These are phyloP conservation scores for Hydrochoerus hydrochaeris DNA, from an alignment of 2,113 vertebrate species.

Conservation along the genomic window DNA sequence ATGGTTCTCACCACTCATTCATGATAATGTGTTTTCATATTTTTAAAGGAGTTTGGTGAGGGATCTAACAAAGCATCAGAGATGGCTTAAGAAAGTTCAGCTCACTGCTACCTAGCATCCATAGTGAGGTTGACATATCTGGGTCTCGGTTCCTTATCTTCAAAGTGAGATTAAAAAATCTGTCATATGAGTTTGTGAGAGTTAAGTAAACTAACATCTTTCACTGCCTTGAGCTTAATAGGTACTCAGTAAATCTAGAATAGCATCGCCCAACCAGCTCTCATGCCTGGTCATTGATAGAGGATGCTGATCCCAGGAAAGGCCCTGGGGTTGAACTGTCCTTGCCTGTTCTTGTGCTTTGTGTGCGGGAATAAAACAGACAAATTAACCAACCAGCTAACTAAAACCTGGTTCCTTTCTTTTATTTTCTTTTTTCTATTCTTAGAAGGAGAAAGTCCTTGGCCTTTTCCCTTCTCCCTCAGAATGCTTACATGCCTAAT, in stretches of 20 bases:
- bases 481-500: background rate
- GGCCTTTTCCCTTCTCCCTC: background rate
- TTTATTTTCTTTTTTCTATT: background rate
- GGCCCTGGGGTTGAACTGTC: background rate
- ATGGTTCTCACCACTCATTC: background rate
- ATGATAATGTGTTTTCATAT: background rate
- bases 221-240: background rate
- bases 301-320: background rate
- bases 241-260: background rate
- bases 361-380: background rate
- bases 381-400: background rate
- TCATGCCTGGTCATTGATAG: background rate
- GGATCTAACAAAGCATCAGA: background rate
- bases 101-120: background rate
- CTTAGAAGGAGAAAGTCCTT: background rate
- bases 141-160: background rate
- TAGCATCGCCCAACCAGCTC: background rate
- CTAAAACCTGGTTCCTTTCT: background rate
- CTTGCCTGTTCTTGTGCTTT: background rate
- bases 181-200: background rate
- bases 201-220: background rate
- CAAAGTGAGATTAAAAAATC: background rate
- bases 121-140: background rate
- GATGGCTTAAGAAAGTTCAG: background rate
- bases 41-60: background rate